A percentile compares a stretch with the other conserved stretches of the same genome.
Conservation (phyloP, 2,888 invertebrate genomes). For the Sphaerophoria taeniata region DNA sequence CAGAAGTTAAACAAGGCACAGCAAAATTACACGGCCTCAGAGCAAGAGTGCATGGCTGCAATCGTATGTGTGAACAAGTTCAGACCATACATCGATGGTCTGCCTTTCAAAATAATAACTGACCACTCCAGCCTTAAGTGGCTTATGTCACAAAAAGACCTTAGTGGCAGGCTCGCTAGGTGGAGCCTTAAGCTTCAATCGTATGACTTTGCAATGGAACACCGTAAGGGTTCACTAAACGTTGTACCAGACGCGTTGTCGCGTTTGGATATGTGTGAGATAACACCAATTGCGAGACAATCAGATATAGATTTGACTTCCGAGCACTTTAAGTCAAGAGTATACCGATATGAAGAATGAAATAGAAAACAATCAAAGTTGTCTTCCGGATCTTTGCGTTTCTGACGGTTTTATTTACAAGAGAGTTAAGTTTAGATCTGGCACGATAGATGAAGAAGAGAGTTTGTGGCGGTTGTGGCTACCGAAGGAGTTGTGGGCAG, state of each 20-base stretch:
- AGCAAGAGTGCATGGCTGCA: no score
- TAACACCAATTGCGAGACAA: neutral
- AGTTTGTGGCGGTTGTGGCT: slow-evolving; percentile 10
- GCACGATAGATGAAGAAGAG: neutral
- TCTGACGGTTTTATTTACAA: slow-evolving; percentile 2
- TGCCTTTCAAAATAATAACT: no score
- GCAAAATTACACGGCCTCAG: no score
- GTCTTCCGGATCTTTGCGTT: neutral
- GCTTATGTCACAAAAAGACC: no score
- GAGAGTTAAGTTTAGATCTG: neutral
- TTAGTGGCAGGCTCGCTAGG: no score
- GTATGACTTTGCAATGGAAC: no score
- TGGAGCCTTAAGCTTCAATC: no score
- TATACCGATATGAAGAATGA: neutral
- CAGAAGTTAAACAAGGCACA: no score
- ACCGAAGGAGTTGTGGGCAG: neutral
- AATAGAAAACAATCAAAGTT: neutral
- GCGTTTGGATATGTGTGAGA: neutral
- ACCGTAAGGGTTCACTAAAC: slow-evolving; percentile 11
- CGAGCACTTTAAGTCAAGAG: neutral
- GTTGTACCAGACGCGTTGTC: slow-evolving; percentile 30
- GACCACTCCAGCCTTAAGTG: no score
- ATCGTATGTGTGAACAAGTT: no score
- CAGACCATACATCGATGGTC: no score
- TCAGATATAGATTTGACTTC: neutral